Evolutionary conservation across 2,113 vertebrate species (phyloP).

Genomic region (Bos javanicus): DNA sequence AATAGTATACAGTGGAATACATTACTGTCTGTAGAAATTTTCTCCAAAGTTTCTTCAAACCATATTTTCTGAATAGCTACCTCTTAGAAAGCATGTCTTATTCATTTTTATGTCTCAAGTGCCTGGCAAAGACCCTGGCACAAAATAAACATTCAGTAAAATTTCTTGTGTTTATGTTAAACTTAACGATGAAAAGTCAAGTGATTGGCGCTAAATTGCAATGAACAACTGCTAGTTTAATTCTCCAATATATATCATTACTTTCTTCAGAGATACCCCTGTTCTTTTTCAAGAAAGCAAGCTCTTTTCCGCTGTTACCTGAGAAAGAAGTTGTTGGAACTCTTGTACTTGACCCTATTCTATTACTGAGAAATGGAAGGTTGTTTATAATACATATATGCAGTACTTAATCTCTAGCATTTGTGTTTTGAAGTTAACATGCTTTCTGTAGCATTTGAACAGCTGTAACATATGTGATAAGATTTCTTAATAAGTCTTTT

Average conservation of each 20-base stretch:
- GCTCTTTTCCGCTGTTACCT: neutral
- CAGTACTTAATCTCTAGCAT: slow-evolving; percentile 63
- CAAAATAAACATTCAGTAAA: neutral
- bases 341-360: slow-evolving; percentile 21
- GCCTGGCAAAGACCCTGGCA: neutral
- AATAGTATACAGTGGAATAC: neutral
- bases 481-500: slow-evolving; percentile 60
- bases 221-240: neutral
- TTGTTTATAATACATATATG: slow-evolving; percentile 38
- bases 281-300: neutral
- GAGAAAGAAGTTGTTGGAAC: slow-evolving; percentile 23
- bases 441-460: slow-evolving; percentile 57
- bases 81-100: neutral
- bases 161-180: slow-evolving; percentile 18
- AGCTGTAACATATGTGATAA: slow-evolving; percentile 59
- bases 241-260: neutral
- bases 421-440: slow-evolving; percentile 62
- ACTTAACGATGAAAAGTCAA: neutral
- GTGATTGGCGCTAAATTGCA: neutral
- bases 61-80: neutral
- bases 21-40: neutral
- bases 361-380: slow-evolving; percentile 48
- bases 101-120: neutral
- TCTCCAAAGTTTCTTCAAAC: neutral
- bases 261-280: neutral